Evolutionary conservation across 2,888 invertebrate genomes (phyloP), one percentile per base, ranked within the genome.

Genomic region (Seira ritae): DNA sequence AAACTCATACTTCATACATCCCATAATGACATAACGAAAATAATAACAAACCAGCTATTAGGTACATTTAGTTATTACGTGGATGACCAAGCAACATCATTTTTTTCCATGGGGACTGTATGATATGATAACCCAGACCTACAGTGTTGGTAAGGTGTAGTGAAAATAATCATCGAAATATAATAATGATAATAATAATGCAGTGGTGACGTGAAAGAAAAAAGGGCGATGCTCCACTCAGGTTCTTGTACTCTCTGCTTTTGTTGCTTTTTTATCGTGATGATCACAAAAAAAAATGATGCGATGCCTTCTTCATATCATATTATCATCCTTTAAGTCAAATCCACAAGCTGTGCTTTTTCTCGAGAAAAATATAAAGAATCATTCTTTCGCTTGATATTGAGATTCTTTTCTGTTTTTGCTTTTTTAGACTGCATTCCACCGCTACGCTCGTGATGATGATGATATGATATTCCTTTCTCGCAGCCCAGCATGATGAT

Each of bases 221-320:
- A 60, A 75, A 81, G 81, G 81, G 81, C 81, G 81, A 81, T 81
- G 81, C 81, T 81, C 42, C 42, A 42, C 42, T 42, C 81, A 75
- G 81, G 81, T 81, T 81, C 81, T 81, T 81, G 76, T 76, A 81
- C 81, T 81, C 71, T 81, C 76, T 17, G 42, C 46, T 60, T 23
- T 70, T 70, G 19, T 19, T 70, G 42, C 31, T 46, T 42, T 42
- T 42, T 42, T 42, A 42, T 42, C 42, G 12, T 42, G 6, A 42
- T 42, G 42, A 42, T 42, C 42, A 42, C 42, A 42, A 42, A 12
- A 42, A 12, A 42, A n/a, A n/a, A n/a, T n/a, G n/a, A n/a, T n/a
- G n/a, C 12, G 12, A 42, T 8, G 42, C 42, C 42, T 42, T 42
- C 42, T 4, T n/a, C n/a, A n/a, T n/a, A n/a, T n/a, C n/a, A n/a